Evolutionary conservation across 2,797 vertebrate species (phyloP).

Genomic region (Muscicapa striata): DNA sequence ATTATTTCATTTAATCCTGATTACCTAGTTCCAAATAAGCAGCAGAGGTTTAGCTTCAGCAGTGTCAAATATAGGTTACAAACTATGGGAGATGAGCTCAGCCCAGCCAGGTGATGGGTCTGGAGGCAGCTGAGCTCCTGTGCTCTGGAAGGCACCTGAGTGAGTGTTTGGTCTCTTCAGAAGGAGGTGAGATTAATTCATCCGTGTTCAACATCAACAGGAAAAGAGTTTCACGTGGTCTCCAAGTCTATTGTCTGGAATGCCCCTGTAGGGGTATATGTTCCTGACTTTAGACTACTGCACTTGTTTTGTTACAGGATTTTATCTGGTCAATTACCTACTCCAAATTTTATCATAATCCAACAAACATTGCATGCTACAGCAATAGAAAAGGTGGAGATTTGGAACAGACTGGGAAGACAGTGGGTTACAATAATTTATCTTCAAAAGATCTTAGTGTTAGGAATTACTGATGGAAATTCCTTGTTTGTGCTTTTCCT

Average conservation of each 20-base stretch:
- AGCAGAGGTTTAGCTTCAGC: neutral
- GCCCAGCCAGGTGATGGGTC: neutral
- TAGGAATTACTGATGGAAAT: neutral
- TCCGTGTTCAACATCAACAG: neutral
- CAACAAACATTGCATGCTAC: neutral
- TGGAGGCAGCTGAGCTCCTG: neutral
- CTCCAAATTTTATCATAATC: neutral
- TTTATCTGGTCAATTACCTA: neutral
- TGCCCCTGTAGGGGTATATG: neutral
- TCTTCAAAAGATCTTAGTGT: neutral
- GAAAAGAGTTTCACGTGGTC: neutral
- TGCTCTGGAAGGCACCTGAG: neutral
- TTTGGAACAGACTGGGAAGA: neutral
- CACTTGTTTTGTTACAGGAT: neutral
- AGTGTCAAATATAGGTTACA: neutral
- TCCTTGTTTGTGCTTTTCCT: neutral
- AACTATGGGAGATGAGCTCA: neutral
- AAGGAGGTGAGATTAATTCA: neutral
- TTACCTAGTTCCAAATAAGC: neutral
- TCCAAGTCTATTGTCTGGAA: neutral
- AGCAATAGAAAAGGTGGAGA: neutral
- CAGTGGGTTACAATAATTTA: neutral
- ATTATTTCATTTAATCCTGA: slow-evolving; percentile 1
- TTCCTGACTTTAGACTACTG: neutral
- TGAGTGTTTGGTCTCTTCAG: neutral